A percentile compares a stretch with the other conserved stretches of the same genome.
Evolutionary conservation across 2,113 vertebrate genomes (phyloP).

Genomic region (Stictonetta naevosa): DNA sequence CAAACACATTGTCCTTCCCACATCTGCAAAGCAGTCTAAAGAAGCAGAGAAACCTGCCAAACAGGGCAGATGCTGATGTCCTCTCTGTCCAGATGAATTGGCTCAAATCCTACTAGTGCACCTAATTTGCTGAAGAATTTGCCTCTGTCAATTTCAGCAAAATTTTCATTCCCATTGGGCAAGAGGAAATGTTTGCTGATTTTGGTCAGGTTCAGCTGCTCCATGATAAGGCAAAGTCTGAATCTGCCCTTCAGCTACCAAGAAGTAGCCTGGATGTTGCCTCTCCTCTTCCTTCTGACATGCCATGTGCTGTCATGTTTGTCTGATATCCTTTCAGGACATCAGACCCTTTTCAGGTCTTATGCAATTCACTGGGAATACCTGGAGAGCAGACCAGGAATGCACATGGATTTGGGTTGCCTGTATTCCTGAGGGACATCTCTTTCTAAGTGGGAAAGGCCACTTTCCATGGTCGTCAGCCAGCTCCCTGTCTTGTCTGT

Average conservation of each 20-base stretch:
- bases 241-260: neutral
- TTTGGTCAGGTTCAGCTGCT: neutral
- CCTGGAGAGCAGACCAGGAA: neutral
- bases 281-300: neutral
- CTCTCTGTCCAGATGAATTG: neutral
- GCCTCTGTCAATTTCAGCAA: neutral
- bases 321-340: neutral
- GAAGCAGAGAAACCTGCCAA: neutral
- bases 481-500: neutral
- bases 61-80: neutral
- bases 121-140: neutral
- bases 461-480: neutral
- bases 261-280: neutral
- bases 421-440: accelerated
- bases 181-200: neutral
- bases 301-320: neutral
- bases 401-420: neutral
- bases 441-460: neutral
- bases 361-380: neutral
- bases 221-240: neutral
- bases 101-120: neutral
- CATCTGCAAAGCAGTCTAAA: neutral
- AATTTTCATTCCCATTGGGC: neutral
- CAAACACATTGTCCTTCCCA: neutral
- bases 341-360: neutral